Evolutionary conservation across 2,113 vertebrate genomes (phyloP).

Genomic region (Todiramphus chloris): DNA sequence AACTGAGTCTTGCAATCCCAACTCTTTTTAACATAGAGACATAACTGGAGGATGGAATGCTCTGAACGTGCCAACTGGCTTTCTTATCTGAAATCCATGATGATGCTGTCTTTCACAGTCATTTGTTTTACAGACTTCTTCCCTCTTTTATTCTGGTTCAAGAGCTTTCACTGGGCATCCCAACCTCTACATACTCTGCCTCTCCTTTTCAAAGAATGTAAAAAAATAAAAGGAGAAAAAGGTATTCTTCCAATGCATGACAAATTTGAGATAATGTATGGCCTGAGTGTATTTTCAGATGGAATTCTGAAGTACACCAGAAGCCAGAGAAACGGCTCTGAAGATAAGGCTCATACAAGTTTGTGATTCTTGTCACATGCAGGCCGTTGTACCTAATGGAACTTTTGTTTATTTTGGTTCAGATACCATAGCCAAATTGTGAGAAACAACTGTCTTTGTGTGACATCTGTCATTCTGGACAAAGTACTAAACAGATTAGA

Average conservation of each 20-base stretch:
- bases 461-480: background rate
- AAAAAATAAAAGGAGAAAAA: background rate
- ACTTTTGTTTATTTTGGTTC: background rate
- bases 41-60: background rate
- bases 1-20: background rate
- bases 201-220: background rate
- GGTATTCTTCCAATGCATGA: background rate
- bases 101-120: background rate
- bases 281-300: background rate
- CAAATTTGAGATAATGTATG: background rate
- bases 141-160: background rate
- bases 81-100: background rate
- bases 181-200: background rate
- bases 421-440: too few relatives aligned
- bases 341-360: background rate
- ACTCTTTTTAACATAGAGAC: background rate
- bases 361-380: background rate
- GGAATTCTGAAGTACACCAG: background rate
- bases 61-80: background rate
- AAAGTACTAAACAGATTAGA: background rate
- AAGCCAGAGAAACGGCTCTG: background rate
- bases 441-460: background rate
- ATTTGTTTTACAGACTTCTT: background rate
- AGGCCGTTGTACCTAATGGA: background rate
- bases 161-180: background rate